Percentiles rank a stretch among this genome's conserved stretches.
phyloP scores from a whole-genome alignment of 2,797 vertebrate genomes.

The Pipistrellus pipistrellus region DNA sequence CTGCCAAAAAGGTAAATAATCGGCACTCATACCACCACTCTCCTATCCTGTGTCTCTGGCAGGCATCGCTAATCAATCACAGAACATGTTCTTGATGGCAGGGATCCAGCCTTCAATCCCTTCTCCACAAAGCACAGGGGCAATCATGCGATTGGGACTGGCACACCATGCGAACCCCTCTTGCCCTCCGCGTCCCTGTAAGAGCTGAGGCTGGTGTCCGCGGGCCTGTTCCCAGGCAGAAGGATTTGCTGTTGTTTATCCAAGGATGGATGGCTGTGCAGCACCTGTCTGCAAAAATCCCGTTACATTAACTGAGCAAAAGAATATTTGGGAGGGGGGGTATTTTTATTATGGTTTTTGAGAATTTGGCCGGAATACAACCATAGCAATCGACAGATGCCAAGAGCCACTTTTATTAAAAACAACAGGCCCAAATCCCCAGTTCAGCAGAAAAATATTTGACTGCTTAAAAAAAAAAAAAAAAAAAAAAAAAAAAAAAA shows the following conservation, averaged over 20 bases:
- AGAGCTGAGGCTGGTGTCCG: background rate
- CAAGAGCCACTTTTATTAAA: conserved; percentile 72
- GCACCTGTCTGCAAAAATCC: conserved; percentile 17
- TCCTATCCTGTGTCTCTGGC: background rate
- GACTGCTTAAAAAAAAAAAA: background rate
- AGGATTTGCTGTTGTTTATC: conserved; percentile 64
- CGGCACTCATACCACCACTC: too few species aligned
- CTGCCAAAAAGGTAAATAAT: background rate
- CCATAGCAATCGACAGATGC: background rate
- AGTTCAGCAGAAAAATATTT: conserved; percentile 49
- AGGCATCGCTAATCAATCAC: conserved; percentile 23
- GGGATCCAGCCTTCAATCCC: background rate
- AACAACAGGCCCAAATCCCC: conserved; percentile 63
- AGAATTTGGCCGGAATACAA: conserved; percentile 59
- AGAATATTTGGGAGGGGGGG: background rate
- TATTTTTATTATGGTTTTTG: conserved; percentile 26
- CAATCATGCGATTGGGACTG: background rate
- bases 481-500: too few species aligned
- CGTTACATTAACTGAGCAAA: conserved; percentile 1
- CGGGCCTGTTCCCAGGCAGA: background rate
- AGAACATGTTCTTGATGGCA: background rate
- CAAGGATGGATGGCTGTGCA: background rate
- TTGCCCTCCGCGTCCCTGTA: background rate
- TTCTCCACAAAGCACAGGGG: background rate
- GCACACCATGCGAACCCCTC: background rate